Conservation (phyloP, 2,888 invertebrate species). For the Tyria jacobaeae region DNA sequence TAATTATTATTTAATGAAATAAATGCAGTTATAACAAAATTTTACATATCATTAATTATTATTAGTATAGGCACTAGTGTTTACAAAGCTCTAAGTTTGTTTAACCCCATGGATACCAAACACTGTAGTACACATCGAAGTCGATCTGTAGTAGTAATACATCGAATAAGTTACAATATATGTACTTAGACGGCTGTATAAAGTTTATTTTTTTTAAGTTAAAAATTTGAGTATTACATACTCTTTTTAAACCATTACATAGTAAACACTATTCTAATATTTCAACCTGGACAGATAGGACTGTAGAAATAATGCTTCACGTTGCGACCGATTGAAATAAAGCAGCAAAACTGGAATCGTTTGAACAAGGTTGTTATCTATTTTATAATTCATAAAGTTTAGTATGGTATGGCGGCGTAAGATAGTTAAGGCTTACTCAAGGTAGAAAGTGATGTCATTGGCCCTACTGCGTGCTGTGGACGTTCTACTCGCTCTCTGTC, state of each 20-base stretch:
- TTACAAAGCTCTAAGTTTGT: too few species aligned
- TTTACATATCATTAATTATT: too few species aligned
- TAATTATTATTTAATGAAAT: too few species aligned
- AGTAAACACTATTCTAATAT: constrained; percentile 56
- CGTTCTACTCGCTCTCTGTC: constrained; percentile 74
- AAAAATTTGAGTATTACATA: constrained; percentile 38
- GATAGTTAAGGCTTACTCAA: constrained; percentile 60
- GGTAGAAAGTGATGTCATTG: constrained; percentile 77
- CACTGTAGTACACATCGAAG: too few species aligned
- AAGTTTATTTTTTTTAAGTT: constrained; percentile 27
- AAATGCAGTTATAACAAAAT: too few species aligned
- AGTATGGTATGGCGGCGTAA: constrained; percentile 47
- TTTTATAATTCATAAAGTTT: constrained; percentile 53
- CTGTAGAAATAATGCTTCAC: constrained; percentile 64
- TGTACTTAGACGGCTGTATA: constrained; percentile 18
- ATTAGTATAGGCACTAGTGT: too few species aligned
- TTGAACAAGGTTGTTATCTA: constrained; percentile 55
- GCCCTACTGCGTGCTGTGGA: constrained; percentile 73
- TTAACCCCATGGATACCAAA: too few species aligned
- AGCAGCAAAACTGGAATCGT: constrained; percentile 40
- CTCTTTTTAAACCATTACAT: constrained; percentile 43
- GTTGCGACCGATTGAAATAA: constrained; percentile 47
- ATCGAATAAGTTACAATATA: too few species aligned
- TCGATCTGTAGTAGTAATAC: too few species aligned
- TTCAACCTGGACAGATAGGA: constrained; percentile 63